These are phyloP conservation scores for Sipha flava DNA, from an alignment of 1,140 invertebrate species.

Conservation along the genomic window DNA sequence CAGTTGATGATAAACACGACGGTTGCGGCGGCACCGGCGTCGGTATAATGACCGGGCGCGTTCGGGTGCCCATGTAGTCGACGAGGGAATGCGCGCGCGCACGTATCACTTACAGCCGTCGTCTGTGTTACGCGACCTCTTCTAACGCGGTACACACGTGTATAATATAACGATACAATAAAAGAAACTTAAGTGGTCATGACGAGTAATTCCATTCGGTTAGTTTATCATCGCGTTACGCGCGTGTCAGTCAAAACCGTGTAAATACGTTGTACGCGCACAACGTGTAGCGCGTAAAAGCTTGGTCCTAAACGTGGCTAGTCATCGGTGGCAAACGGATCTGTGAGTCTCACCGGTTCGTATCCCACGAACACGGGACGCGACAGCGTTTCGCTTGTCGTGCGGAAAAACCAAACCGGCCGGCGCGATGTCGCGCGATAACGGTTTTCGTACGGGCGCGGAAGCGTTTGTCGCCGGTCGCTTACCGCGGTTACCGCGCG, in stretches of 20 bases:
- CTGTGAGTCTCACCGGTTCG: background rate
- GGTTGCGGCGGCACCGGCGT: too few species aligned
- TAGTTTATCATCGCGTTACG: slow-evolving; percentile 26
- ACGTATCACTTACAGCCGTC: background rate
- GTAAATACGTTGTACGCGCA: background rate
- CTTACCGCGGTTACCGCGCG: too few species aligned
- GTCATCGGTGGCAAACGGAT: background rate
- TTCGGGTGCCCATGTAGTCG: background rate
- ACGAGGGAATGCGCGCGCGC: background rate
- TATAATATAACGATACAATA: background rate
- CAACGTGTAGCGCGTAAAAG: background rate
- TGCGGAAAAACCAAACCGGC: too few species aligned
- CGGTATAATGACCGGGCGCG: too few species aligned
- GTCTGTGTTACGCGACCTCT: background rate
- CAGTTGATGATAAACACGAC: too few species aligned
- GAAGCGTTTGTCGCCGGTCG: too few species aligned
- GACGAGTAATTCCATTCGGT: slow-evolving; percentile 20
- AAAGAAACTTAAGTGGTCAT: background rate
- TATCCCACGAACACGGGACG: too few species aligned
- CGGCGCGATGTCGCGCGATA: too few species aligned
- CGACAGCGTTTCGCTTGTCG: background rate
- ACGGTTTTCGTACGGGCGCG: too few species aligned
- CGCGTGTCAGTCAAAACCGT: background rate
- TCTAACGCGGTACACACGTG: background rate
- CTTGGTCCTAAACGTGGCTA: background rate